Base-by-base conservation (phyloP, 2,888 invertebrate genomes). In the Dorcus parallelipipedus region DNA sequence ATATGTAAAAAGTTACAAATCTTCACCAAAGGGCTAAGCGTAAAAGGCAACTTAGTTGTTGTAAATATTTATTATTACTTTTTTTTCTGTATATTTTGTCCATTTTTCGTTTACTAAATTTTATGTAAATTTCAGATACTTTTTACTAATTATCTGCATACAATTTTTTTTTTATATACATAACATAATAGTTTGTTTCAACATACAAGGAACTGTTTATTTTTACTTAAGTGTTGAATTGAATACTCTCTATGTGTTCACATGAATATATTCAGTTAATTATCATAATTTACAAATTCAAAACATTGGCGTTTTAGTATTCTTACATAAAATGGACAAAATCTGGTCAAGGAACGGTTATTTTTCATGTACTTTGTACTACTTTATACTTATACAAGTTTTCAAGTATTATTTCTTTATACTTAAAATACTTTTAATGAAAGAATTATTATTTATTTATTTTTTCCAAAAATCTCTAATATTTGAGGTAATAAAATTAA, bases 11-110 rank as follows among this genome's bases (percentile, higher is more conserved):
- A 17, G 50, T 50, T 50, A 50, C 33, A 38, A 50, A 50, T 38
- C 39, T 26, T 39, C 50, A 50, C 50, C 50, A 50, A 50, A 50
- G 40, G 40, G 23, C 10, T 49, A 26, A 49, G 38, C 14, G 23
- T 20, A 38, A 17, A 33, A 7, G 38, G 38, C 50, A 50, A 50
- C 50, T 20, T 50, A 50, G 50, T 50, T 50, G 50, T 50, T 33
- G 50, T 50, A 50, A 50, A 50, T 50, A 50, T 50, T 10, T 50
- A 40, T 50, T 6, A 33, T 33, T 14, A 33, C 26, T 33, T 33
- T 33, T n/a, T n/a, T 33, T 33, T 26, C 26, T 33, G 6, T 33
- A 33, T 33, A 33, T 33, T 33, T 33, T 33, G 26, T 33, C 26
- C 26, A 33, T 33, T 33, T 33, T 33, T 33, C 26, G 26, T 33